Conservation (phyloP, 2,797 vertebrate genomes). For the Decapterus maruadsi region DNA sequence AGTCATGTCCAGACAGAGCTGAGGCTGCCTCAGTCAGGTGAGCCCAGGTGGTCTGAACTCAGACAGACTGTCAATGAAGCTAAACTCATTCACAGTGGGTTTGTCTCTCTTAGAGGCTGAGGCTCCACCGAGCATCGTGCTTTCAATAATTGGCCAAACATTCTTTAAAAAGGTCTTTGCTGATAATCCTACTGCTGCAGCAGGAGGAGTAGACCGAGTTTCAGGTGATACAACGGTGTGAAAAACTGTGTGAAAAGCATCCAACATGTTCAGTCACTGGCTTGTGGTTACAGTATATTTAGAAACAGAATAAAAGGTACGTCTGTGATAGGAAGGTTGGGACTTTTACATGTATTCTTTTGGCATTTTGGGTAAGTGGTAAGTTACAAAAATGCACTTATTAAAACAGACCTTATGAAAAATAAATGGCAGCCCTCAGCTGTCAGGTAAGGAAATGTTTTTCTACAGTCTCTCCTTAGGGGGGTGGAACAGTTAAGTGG, state of each 20-base stretch:
- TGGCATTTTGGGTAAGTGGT: background rate
- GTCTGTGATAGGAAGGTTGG: background rate
- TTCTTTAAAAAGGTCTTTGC: constrained; percentile 10
- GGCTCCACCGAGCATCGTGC: constrained; percentile 5
- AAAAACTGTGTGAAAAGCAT: constrained; percentile 38
- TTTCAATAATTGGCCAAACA: constrained; percentile 5
- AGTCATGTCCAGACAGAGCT: constrained; percentile 9
- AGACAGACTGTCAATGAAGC: constrained; percentile 14
- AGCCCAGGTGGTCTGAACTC: constrained; percentile 26
- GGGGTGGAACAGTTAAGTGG: background rate
- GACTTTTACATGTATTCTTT: background rate
- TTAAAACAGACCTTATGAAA: background rate
- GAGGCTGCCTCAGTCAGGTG: background rate
- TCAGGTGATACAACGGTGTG: constrained; percentile 48
- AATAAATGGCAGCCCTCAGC: background rate
- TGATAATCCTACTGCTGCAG: background rate
- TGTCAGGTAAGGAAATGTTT: background rate
- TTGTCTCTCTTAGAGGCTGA: background rate
- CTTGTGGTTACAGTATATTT: constrained; percentile 9
- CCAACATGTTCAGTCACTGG: constrained; percentile 14
- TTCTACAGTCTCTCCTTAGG: background rate
- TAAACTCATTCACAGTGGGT: constrained; percentile 5
- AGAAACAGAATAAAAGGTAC: constrained; percentile 5
- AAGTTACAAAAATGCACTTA: background rate
- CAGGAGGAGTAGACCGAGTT: background rate